phyloP scores from a whole-genome alignment of 2,888 invertebrate genomes.

The Phyllotreta striolata region DNA sequence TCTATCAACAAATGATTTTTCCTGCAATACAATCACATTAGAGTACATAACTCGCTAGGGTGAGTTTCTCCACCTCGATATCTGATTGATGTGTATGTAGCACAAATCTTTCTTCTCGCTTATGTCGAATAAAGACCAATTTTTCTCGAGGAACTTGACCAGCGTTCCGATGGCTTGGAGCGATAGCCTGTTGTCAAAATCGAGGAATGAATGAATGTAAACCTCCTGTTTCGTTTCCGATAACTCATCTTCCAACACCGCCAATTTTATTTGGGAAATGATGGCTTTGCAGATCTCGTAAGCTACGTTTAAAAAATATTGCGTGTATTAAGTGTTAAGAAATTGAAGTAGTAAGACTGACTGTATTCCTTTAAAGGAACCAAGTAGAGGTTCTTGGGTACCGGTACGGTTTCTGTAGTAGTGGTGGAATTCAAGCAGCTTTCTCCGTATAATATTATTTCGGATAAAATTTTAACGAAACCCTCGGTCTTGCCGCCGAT shows the following conservation, averaged over 20 bases:
- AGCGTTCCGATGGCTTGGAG: conserved; percentile 77
- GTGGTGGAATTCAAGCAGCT: conserved; percentile 39
- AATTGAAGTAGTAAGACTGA: conserved; percentile 53
- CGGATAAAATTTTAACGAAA: conserved; percentile 59
- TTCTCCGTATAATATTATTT: conserved; percentile 42
- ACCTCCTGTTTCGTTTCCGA: conserved; percentile 65
- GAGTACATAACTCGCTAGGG: conserved; percentile 22
- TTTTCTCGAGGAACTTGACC: conserved; percentile 73
- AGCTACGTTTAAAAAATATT: conserved; percentile 37
- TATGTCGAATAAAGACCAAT: conserved; percentile 62
- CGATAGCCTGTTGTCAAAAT: conserved; percentile 69
- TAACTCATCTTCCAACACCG: conserved; percentile 62
- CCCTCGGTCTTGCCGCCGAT: conserved; percentile 65
- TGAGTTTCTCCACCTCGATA: conserved; percentile 65
- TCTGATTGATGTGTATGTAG: conserved; percentile 66
- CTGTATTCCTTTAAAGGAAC: conserved; percentile 68
- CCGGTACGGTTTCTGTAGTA: conserved; percentile 49
- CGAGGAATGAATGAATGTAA: conserved; percentile 70
- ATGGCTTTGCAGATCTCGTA: conserved; percentile 51
- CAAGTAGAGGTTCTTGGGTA: conserved; percentile 65
- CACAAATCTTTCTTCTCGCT: conserved; percentile 62
- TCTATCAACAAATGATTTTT: conserved; percentile 75
- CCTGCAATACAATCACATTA: conserved; percentile 58
- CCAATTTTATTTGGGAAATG: conserved; percentile 46
- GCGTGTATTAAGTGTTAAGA: neutral